These are phyloP conservation scores for Mylabris sibirica DNA, from an alignment of 2,888 invertebrate species.

Conservation along the genomic window DNA sequence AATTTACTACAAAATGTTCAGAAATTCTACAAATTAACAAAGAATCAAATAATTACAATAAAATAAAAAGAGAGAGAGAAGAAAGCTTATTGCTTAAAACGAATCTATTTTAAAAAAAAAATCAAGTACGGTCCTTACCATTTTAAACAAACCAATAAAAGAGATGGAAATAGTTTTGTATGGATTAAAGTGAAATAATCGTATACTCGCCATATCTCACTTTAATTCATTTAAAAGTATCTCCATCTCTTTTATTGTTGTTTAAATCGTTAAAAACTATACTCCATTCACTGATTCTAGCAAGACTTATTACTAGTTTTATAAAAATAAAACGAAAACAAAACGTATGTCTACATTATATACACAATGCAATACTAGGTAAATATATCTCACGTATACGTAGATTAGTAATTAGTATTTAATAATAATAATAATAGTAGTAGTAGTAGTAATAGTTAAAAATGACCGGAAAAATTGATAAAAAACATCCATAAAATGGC, in stretches of 20 bases:
- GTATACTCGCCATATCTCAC: no score
- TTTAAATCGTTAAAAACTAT: no score
- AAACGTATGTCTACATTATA: conserved; percentile 42
- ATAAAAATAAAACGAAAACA: conserved; percentile 47
- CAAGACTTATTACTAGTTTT: conserved; percentile 26
- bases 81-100: neutral
- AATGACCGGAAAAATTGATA: neutral
- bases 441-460: neutral
- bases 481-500: neutral
- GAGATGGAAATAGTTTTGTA: no score
- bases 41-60: conserved; percentile 25
- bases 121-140: conserved; percentile 1
- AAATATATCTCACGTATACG: conserved; percentile 49
- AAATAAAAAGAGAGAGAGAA: neutral
- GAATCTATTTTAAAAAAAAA: conserved; percentile 3
- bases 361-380: conserved; percentile 52
- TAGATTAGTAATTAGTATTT: conserved; percentile 27
- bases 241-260: no score
- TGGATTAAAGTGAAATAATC: no score
- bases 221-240: no score
- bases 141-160: no score
- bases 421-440: no score
- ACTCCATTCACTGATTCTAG: no score
- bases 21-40: conserved; percentile 26
- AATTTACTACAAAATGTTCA: conserved; percentile 45